Evolutionary conservation across 2,113 vertebrate genomes (phyloP), one percentile per base, ranked within the genome.

Genomic region (Phaethon lepturus): DNA sequence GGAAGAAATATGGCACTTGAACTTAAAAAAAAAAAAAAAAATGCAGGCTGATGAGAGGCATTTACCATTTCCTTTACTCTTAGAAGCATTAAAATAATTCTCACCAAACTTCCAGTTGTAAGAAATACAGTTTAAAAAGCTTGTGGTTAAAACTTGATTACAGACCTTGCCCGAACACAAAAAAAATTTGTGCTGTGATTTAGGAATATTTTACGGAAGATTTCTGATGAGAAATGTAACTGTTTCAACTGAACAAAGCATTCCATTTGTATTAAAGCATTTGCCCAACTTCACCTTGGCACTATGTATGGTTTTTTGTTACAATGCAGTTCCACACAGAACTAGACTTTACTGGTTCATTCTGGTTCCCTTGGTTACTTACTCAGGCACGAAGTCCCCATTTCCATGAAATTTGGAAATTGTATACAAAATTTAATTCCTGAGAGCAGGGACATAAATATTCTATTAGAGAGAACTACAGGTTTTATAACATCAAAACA

Each of bases 281-380:
- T 45, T 82, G 55, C 31, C 66, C 69, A 88, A 42, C 69, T 82
- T 81, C 78, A 90, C 86, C 78, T 74, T 58, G 68, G 81, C 73
- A 38, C 35, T 47, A 24, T 8, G 49, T 29, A 63, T 29, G 67
- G 63, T 81, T 69, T 42, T 63, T 52, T 31, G 26, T 24, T 71
- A 62, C 45, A 88, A 47, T 28, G 60, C 77, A 81, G 25, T 17
- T 87, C n/a, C 55, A 60, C 69, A 45, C n/a, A 88, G 26, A 85
- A 35, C 17, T 17, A 17, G 45, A 73, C 62, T 88, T 52, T 35
- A 50, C 38, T 78, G 74, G 42, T 45, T 92, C 58, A 12, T n/a
- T 86, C 45, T 63, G 66, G 80, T 93, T 96, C 63, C 86, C 83
- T 89, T 93, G 92, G 86, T 89, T 96, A 93, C 91, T 71, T 45